Evolutionary conservation across 2,888 invertebrate species (phyloP).

Genomic region (Macrophya alboannulata): DNA sequence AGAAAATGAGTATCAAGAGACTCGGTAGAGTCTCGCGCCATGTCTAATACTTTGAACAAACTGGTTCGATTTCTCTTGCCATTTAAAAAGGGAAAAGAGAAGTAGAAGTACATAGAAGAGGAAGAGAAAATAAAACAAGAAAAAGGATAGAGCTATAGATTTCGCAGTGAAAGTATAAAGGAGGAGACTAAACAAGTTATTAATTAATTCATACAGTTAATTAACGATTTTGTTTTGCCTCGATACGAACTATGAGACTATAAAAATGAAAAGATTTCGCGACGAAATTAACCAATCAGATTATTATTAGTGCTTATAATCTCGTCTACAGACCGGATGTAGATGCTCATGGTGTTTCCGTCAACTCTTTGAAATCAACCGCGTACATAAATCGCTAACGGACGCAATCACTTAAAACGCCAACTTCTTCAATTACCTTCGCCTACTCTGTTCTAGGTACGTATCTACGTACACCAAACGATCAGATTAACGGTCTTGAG

Average conservation of each 20-base stretch:
- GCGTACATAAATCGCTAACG: background rate
- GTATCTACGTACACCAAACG: background rate
- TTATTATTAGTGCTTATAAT: background rate
- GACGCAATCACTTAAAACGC: conserved; percentile 9
- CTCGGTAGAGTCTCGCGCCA: no score
- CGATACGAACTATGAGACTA: background rate
- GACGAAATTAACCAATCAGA: background rate
- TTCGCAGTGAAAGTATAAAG: conserved; percentile 20
- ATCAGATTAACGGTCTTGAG: background rate
- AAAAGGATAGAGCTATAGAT: conserved; percentile 1
- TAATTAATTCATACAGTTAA: background rate
- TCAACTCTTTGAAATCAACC: conserved; percentile 19
- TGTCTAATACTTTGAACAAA: conserved; percentile 6
- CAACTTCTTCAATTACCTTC: conserved; percentile 32
- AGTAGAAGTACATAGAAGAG: background rate
- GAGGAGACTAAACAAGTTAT: background rate
- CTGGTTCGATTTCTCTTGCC: conserved; percentile 46
- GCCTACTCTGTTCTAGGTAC: background rate
- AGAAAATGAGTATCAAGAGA: conserved; percentile 15
- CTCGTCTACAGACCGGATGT: background rate
- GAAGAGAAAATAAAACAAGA: background rate
- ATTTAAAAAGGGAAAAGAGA: background rate
- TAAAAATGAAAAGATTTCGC: background rate
- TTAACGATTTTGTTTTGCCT: background rate
- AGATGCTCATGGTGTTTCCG: conserved; percentile 23